Evolutionary conservation across 2,888 invertebrate genomes (phyloP).

Genomic region (Minunthozetes semirufus): DNA sequence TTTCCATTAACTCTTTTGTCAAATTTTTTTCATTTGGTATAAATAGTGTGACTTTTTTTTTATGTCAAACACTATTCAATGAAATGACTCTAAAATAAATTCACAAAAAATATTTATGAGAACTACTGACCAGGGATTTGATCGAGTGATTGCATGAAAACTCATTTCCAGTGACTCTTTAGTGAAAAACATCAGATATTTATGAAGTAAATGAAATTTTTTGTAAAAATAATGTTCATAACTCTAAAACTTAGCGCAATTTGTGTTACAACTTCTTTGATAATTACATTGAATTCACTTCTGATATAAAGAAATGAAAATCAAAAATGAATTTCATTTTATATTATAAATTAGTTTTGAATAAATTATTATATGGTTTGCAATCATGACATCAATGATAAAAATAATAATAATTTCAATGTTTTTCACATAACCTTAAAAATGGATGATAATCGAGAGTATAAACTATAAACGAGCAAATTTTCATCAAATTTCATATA

Average conservation of each 20-base stretch:
- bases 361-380: not conserved
- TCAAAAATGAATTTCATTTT: not conserved
- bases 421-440: not conserved
- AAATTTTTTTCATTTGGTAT: too few species aligned
- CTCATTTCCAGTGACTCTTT: not conserved
- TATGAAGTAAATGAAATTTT: too few species aligned
- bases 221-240: too few species aligned
- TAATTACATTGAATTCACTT: not conserved
- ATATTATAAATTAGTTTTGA: not conserved
- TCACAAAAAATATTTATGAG: not conserved
- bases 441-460: not conserved
- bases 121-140: not conserved
- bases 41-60: too few species aligned
- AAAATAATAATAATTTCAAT: not conserved
- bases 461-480: too few species aligned
- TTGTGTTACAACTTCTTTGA: too few species aligned
- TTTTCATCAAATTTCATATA: not conserved
- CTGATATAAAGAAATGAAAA: not conserved
- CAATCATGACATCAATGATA: not conserved
- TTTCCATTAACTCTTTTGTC: too few species aligned
- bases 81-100: too few species aligned
- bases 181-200: too few species aligned
- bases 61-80: too few species aligned
- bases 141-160: conserved; percentile 1
- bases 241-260: too few species aligned